Evolutionary conservation across 2,888 invertebrate species (phyloP).

Genomic region (Archips crataeganus): DNA sequence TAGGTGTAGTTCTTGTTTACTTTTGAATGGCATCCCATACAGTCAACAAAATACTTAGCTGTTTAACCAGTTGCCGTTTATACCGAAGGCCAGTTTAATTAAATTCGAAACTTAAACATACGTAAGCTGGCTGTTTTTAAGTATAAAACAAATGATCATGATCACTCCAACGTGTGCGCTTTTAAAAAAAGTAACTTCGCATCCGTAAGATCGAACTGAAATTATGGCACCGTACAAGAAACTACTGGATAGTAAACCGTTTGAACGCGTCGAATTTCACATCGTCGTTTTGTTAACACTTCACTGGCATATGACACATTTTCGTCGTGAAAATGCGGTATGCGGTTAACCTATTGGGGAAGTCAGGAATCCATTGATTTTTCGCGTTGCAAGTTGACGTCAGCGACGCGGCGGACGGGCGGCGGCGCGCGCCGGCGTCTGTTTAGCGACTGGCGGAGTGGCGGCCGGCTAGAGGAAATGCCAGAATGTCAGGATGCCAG

Average conservation of each 20-base stretch:
- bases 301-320: conserved; percentile 81
- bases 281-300: conserved; percentile 61
- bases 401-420: conserved; percentile 69
- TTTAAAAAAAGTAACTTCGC: conserved; percentile 5
- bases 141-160: background rate
- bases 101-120: background rate
- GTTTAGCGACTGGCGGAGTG: conserved; percentile 30
- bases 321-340: conserved; percentile 83
- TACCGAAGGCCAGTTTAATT: background rate
- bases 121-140: no score
- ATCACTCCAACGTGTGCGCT: conserved; percentile 28
- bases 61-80: conserved; percentile 63
- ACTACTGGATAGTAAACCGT: conserved; percentile 76
- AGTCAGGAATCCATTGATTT: conserved; percentile 81
- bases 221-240: conserved; percentile 78
- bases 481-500: conserved; percentile 53
- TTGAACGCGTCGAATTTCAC: conserved; percentile 63
- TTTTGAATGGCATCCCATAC: conserved; percentile 57
- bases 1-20: conserved; percentile 53
- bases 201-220: conserved; percentile 55
- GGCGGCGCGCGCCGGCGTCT: conserved; percentile 78
- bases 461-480: conserved; percentile 65
- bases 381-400: conserved; percentile 80
- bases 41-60: conserved; percentile 52
- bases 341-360: conserved; percentile 77